A percentile compares a stretch with the other conserved stretches of the same genome.
These are phyloP conservation scores for Urophycis tenuis DNA, from an alignment of 2,797 vertebrate species.

Conservation along the genomic window DNA sequence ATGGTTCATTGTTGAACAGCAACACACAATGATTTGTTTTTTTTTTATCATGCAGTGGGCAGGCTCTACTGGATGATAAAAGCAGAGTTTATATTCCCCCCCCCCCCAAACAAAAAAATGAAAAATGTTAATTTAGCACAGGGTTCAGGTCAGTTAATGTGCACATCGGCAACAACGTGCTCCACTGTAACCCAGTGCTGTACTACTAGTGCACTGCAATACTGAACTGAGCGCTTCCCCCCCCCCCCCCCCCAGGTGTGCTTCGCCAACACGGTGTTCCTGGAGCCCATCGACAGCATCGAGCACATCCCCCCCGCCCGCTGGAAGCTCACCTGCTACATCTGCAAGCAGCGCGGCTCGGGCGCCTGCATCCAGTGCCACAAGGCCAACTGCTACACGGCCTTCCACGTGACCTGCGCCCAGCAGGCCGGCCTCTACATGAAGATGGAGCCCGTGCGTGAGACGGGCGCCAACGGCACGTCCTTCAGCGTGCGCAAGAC, in stretches of 20 bases:
- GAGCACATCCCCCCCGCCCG: constrained; percentile 96
- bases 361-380: constrained; percentile 99
- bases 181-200: background rate
- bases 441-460: constrained; percentile 99
- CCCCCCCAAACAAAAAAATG: too few relatives aligned
- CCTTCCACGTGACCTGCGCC: constrained; percentile 97
- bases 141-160: too few relatives aligned
- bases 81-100: too few relatives aligned
- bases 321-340: constrained; percentile 99
- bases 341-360: constrained; percentile 96
- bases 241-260: constrained; percentile 71
- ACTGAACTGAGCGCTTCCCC: background rate
- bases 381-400: constrained; percentile 99
- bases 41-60: too few relatives aligned
- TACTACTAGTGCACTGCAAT: background rate
- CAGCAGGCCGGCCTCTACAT: constrained; percentile 98
- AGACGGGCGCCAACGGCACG: constrained; percentile 93
- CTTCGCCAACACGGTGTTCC: constrained; percentile 98
- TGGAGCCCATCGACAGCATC: constrained; percentile 98
- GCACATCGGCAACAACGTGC: too few relatives aligned
- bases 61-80: too few relatives aligned
- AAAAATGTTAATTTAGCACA: too few relatives aligned
- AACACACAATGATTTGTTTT: background rate
- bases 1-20: background rate
- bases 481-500: constrained; percentile 98